Conservation (phyloP, 1,140 invertebrate species). For the Chelonus insularis region DNA sequence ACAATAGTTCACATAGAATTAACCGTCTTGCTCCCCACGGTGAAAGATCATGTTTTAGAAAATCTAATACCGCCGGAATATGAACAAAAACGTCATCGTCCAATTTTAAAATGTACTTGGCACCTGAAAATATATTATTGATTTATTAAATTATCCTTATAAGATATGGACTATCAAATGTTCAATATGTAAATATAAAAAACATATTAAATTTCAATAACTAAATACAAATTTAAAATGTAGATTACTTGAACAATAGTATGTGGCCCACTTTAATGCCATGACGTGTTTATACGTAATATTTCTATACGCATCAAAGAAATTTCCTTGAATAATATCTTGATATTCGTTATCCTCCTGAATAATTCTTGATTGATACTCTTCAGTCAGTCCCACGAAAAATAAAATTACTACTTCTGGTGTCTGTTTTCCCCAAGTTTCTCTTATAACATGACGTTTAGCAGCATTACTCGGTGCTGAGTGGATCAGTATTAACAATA, state of each 20-base stretch:
- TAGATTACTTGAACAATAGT: conserved; percentile 64
- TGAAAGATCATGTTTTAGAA: conserved; percentile 64
- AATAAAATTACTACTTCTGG: conserved; percentile 65
- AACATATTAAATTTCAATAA: neutral
- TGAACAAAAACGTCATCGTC: conserved; percentile 83
- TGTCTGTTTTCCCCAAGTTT: conserved; percentile 68
- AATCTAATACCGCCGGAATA: conserved; percentile 66
- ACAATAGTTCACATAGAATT: conserved; percentile 64
- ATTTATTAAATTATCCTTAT: too few species aligned
- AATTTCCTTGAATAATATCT: conserved; percentile 81
- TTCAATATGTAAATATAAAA: too few species aligned
- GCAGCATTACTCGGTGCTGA: conserved; percentile 67
- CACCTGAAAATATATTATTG: conserved; percentile 58
- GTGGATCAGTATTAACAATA: conserved; percentile 69
- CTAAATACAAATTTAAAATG: conserved; percentile 4
- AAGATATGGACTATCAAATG: too few species aligned
- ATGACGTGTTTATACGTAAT: conserved; percentile 87
- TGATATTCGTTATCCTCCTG: conserved; percentile 65
- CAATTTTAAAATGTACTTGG: conserved; percentile 75
- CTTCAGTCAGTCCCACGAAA: conserved; percentile 66
- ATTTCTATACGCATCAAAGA: conserved; percentile 79
- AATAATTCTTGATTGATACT: conserved; percentile 59
- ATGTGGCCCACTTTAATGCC: conserved; percentile 78
- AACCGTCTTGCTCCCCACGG: conserved; percentile 64
- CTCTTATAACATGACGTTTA: conserved; percentile 66